Evolutionary conservation across 2,888 invertebrate genomes (phyloP).

Genomic region (Spisula solida): DNA sequence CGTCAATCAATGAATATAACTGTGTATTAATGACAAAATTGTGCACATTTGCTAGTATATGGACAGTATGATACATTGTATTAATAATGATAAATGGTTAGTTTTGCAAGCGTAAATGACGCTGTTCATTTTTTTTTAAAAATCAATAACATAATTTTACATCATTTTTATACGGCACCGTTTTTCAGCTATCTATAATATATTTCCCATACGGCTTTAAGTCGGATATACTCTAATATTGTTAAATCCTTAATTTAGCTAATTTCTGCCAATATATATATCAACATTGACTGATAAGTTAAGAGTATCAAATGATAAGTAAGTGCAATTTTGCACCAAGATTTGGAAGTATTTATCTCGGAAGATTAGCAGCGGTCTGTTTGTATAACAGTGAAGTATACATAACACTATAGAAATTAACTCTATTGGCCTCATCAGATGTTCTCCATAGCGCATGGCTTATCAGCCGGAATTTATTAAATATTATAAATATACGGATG

Average conservation of each 20-base stretch:
- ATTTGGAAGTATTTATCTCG: neutral
- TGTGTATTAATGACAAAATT: too few relatives aligned
- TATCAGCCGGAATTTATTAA: conserved; percentile 2
- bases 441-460: neutral
- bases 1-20: too few relatives aligned
- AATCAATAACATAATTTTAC: too few relatives aligned
- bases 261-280: conserved; percentile 28
- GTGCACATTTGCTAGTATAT: too few relatives aligned
- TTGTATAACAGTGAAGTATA: neutral
- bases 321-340: conserved; percentile 19
- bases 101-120: too few relatives aligned
- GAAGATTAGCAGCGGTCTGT: conserved; percentile 4
- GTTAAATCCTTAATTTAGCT: conserved; percentile 17
- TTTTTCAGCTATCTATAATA: too few relatives aligned
- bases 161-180: too few relatives aligned
- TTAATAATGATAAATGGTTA: too few relatives aligned
- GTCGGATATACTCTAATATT: neutral
- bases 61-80: too few relatives aligned
- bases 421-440: conserved; percentile 21
- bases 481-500: neutral
- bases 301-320: neutral
- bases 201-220: too few relatives aligned
- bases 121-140: too few relatives aligned
- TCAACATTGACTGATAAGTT: neutral
- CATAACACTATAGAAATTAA: neutral